Evolutionary conservation across 2,888 invertebrate species (phyloP).

Genomic region (Coecobrya sp.): DNA sequence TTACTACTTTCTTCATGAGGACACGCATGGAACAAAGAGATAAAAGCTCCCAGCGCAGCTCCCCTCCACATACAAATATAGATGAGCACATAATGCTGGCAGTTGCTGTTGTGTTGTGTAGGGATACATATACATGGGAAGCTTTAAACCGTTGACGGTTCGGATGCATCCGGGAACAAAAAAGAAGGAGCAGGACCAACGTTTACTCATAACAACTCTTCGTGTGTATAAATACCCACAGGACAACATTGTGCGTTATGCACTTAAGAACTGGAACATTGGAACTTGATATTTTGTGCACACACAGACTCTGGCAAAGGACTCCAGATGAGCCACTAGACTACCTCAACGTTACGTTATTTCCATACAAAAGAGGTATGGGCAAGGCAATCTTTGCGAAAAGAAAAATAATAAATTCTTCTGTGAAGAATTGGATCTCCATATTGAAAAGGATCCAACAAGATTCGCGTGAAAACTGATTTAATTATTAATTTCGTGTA

Average conservation of each 20-base stretch:
- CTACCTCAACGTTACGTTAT: slow-evolving; percentile 20
- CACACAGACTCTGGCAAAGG: slow-evolving; percentile 35
- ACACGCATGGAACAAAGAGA: not conserved
- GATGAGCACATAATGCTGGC: not conserved
- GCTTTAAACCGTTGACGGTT: slow-evolving; percentile 68
- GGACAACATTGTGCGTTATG: slow-evolving; percentile 60
- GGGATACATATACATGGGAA: not conserved
- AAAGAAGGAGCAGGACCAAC: slow-evolving; percentile 54
- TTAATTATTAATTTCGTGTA: not conserved
- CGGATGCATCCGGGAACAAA: slow-evolving; percentile 72
- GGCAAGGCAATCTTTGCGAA: slow-evolving; percentile 41
- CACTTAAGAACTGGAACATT: slow-evolving; percentile 64
- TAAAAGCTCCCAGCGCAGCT: slow-evolving; percentile 65
- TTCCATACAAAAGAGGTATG: not conserved
- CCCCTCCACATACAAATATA: not conserved
- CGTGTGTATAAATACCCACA: slow-evolving; percentile 31
- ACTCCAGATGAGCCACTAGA: slow-evolving; percentile 72
- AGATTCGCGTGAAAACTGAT: not conserved
- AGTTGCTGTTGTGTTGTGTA: not conserved
- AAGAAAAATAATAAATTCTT: not conserved
- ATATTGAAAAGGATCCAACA: not conserved
- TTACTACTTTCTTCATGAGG: not conserved
- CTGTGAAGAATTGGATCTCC: not conserved
- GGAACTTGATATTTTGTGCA: slow-evolving; percentile 53
- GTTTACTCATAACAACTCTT: slow-evolving; percentile 1